Conservation (phyloP, 2,797 vertebrate species). For the Lacerta viridis region DNA sequence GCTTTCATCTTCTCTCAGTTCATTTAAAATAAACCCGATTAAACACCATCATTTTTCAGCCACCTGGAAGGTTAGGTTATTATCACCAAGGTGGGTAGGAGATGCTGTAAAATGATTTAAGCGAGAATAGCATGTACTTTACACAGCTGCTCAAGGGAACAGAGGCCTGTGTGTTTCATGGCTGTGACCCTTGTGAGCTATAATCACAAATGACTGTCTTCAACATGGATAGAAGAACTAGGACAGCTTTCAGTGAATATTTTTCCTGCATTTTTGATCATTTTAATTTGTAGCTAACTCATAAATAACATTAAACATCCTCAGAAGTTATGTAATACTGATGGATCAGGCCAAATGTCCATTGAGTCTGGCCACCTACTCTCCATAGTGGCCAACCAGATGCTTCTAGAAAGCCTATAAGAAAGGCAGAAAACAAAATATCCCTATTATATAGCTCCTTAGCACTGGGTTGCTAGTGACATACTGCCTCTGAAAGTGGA, state of each 20-base stretch:
- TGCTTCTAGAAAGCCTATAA: too few species aligned
- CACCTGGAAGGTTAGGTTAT: conserved; percentile 18
- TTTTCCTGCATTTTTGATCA: not conserved
- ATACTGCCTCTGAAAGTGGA: too few species aligned
- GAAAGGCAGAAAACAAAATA: too few species aligned
- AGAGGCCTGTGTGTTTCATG: not conserved
- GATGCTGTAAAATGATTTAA: conserved; percentile 23
- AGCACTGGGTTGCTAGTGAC: too few species aligned
- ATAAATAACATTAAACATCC: too few species aligned
- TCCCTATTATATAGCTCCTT: too few species aligned
- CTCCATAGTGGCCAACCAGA: too few species aligned
- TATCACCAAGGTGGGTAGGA: conserved; percentile 1
- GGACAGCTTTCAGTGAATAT: not conserved
- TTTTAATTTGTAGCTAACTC: too few species aligned
- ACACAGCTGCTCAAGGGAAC: conserved; percentile 16
- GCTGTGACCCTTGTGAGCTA: not conserved
- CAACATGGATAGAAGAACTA: not conserved
- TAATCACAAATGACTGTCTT: not conserved
- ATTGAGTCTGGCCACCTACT: too few species aligned
- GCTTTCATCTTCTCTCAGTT: conserved; percentile 5
- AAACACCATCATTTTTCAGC: conserved; percentile 24
- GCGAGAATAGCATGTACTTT: not conserved
- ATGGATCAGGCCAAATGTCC: too few species aligned
- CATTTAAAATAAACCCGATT: conserved; percentile 35
- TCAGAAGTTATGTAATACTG: too few species aligned